Evolutionary conservation across 2,113 vertebrate species (phyloP), one percentile per base, ranked within the genome.

Genomic region (Chaenocephalus aceratus): DNA sequence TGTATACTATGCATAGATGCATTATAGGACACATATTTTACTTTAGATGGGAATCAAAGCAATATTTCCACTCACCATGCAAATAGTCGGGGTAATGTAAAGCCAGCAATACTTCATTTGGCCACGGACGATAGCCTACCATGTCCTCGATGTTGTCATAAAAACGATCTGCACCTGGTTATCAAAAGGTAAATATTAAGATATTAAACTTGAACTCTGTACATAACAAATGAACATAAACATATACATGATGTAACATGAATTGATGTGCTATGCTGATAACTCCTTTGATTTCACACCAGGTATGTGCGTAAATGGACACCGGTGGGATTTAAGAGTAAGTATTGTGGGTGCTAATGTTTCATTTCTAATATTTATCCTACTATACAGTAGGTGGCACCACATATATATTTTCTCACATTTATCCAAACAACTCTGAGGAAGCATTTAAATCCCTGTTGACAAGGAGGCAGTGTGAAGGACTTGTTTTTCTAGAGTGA

Each of bases 81-180:
- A 94, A 58, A 94, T 74, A 41, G 60, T 49, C 15, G 94, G 94
- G 44, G 93, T 94, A 18, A 95, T 2, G 56, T 91, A 93, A 60
- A 88, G 77, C 93, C 94, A 95, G 60, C 93, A 95, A 53, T 75
- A 76, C 78, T 94, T 95, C 84, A 95, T 94, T 0, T 1, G 90
- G 81, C 79, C 68, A 56, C 0, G 92, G 92, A 45, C 93, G 92
- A 70, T 92, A 93, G 21, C 91, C 90, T 11, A 91, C 87, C 92
- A 93, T 94, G 65, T 93, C 92, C 79, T 95, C 92, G 34, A 95
- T 94, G 84, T 95, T 92, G 75, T 94, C 93, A 78, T 91, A 94
- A 12, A 94, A 79, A 58, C 61, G 84, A 65, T 95, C 90, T n/a
- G 84, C 92, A 53, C 94, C 94, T 95, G 86, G 30, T 59, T 4